phyloP scores from a whole-genome alignment of 2,888 invertebrate genomes.

The Dermolepida albohirtum region DNA sequence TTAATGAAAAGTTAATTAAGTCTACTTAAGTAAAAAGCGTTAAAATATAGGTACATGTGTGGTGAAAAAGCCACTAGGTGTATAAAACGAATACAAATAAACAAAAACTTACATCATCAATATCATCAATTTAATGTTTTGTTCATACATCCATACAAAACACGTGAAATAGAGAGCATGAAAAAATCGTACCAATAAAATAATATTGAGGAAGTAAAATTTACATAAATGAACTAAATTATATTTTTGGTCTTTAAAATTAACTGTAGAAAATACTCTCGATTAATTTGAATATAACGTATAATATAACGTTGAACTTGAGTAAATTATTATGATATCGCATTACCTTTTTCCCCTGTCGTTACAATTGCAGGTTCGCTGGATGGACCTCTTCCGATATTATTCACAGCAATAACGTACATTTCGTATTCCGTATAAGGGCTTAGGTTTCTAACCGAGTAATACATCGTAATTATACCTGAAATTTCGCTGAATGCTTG shows the following conservation, averaged over 20 bases:
- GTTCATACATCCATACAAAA: conserved; percentile 56
- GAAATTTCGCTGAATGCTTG: conserved; percentile 93
- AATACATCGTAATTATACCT: conserved; percentile 92
- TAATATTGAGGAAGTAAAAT: conserved; percentile 20
- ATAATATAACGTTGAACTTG: neutral
- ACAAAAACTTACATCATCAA: conserved; percentile 59
- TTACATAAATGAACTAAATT: neutral
- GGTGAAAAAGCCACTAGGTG: conserved; percentile 53
- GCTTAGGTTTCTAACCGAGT: conserved; percentile 88
- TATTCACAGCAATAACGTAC: conserved; percentile 94
- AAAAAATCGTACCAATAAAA: conserved; percentile 51
- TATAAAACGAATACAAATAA: conserved; percentile 57
- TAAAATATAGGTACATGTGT: conserved; percentile 32
- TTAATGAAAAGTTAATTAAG: conserved; percentile 30
- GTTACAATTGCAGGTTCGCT: conserved; percentile 91
- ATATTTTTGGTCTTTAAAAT: too few species aligned
- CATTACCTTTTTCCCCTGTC: conserved; percentile 94
- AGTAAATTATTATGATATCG: neutral
- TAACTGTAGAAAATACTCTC: too few species aligned
- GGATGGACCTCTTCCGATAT: conserved; percentile 91
- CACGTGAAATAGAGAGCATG: conserved; percentile 57
- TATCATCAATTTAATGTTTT: conserved; percentile 50
- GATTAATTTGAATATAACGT: too few species aligned
- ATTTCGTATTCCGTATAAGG: conserved; percentile 98
- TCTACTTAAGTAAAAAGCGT: conserved; percentile 34